Evolutionary conservation across 2,888 invertebrate species (phyloP), one percentile per base, ranked within the genome.

Genomic region (Pseudococcus longispinus): DNA sequence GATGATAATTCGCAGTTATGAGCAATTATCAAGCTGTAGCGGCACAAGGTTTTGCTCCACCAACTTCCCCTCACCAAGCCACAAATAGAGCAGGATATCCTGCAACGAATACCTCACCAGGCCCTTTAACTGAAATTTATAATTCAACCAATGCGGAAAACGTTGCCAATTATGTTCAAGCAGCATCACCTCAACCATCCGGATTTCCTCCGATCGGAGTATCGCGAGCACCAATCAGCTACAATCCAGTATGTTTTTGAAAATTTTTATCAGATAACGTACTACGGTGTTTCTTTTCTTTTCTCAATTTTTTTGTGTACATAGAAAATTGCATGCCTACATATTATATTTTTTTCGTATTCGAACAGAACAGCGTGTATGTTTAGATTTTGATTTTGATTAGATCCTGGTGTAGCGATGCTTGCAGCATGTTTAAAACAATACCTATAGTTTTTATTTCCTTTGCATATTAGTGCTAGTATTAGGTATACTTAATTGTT

Each of bases 161-260:
- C 74, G 87, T 96, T 89, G 92, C 93, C 89, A 96, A 97, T 91
- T 98, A 98, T 92, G 97, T 98, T 91, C 98, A 98, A 93, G 97
- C 98, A 90, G 93, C 98, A 90, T 97, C 97, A 92, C 98, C 98
- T 90, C 98, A 98, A 92, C 98, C 98, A 90, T 96, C 97, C 88
- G 93, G 93, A 90, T 97, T 97, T 92, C 97, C 97, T 91, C 95
- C 96, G 90, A 96, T 97, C 92, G 96, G 96, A 90, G 96, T 97
- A 91, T 96, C 96, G 93, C 95, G 96, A 91, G 96, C 96, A 91
- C 96, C 96, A 92, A 95, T 96, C 92, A 96, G 96, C 93, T 96
- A 96, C 92, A 96, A 95, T 93, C 96, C 96, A 94, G 96, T 96
- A 93, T 94, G 95, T 93, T 87, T 87, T 84, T 44, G 65, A 26